Evolutionary conservation across 92 coral and sea anemone species (phyloP), one percentile per base, ranked within the genome.

Genomic region (Palythoa grandis): DNA sequence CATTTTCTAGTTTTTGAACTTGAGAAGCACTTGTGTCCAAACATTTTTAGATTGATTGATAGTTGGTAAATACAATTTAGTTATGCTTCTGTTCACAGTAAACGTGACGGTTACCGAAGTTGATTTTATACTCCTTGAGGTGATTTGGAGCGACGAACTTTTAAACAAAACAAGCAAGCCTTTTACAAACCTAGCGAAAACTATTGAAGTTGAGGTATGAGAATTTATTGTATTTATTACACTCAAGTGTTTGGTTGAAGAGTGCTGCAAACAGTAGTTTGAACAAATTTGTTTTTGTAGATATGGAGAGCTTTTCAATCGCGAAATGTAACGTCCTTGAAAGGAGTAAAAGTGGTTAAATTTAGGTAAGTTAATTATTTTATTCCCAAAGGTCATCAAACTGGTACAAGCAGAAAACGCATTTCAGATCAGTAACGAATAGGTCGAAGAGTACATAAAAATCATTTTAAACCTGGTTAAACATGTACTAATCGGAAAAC

Each of bases 41-140:
- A 43, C 50, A 8, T 43, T 3, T 43, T 43, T 43, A 43, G 50
- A 5, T 4, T 43, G 50, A 43, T 43, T 43, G 50, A 43, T 43
- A 8, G 50, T 0, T 43, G 7, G 6, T 43, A 5, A 8, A 43
- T 3, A 43, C 50, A 43, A 43, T 4, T 43, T 8, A 43, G 50
- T 43, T 43, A 8, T 43, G 50, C 50, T 16, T 61, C 17, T 61
- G 20, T 61, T 61, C 0, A 19, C 68, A 61, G 68, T 61, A 19
- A 61, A 61, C 16, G 68, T 61, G 68, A 16, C 68, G 6, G 23
- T 19, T n/a, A 52, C 86, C 6, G 86, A 87, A 52, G 85, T 77
- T 15, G 77, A 78, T 7, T 68, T 87, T 13, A 76, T 83, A 23
- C 86, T 87, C 15, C 77, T 87, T 52, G 89, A 87, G 6, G 70